A percentile compares a stretch with the other conserved stretches of the same genome.
Conservation (phyloP, 2,113 vertebrate genomes). For the Aegithalos caudatus region DNA sequence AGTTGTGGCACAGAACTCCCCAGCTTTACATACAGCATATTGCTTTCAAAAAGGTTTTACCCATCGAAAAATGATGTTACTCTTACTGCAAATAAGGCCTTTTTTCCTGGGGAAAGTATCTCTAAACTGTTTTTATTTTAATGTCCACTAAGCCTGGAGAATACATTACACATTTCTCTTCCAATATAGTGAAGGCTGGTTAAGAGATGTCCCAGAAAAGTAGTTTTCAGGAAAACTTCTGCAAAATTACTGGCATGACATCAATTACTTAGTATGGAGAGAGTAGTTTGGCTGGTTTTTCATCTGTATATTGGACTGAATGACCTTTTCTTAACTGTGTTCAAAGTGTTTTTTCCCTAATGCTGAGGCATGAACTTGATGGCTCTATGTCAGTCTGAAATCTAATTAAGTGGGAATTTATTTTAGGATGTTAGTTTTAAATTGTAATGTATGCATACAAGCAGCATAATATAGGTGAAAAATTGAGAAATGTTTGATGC, state of each 20-base stretch:
- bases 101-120: not conserved
- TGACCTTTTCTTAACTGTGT: not conserved
- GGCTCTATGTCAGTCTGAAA: not conserved
- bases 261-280: not conserved
- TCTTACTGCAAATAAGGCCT: not conserved
- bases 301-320: not conserved
- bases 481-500: not conserved
- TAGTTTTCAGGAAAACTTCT: not conserved
- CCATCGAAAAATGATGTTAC: not conserved
- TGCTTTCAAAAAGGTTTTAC: not conserved
- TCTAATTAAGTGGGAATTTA: not conserved
- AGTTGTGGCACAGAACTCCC: not conserved
- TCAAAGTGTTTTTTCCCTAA: not conserved
- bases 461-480: not conserved
- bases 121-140: not conserved
- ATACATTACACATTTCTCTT: not conserved
- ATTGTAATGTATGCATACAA: not conserved
- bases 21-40: not conserved
- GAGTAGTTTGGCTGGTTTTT: not conserved
- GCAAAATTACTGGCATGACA: not conserved
- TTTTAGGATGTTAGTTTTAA: not conserved
- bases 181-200: not conserved
- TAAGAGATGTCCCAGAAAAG: not conserved
- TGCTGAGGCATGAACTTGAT: not conserved
- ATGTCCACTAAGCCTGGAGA: not conserved